Evolutionary conservation across 2,888 invertebrate species (phyloP).

Genomic region (Atherix ibis): DNA sequence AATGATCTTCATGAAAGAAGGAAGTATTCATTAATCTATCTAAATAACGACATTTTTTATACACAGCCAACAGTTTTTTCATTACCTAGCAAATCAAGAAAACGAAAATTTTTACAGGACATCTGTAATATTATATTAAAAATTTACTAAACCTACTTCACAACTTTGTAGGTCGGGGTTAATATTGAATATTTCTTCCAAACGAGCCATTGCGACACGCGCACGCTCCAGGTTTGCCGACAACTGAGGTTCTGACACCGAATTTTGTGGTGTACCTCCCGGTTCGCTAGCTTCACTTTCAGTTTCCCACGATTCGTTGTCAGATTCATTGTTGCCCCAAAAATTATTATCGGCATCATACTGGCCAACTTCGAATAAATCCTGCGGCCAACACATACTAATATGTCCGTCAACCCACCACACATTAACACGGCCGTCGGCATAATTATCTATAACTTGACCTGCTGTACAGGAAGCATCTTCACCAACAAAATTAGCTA

Average conservation of each 20-base stretch:
- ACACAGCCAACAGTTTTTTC: constrained; percentile 62
- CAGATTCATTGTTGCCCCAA: constrained; percentile 52
- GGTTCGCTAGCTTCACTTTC: constrained; percentile 43
- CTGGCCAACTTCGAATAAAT: constrained; percentile 65
- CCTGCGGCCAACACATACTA: constrained; percentile 86
- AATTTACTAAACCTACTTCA: constrained; percentile 33
- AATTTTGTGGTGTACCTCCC: constrained; percentile 21
- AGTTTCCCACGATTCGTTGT: constrained; percentile 71
- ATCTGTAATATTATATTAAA: background rate
- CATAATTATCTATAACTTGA: constrained; percentile 78
- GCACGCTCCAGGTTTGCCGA: constrained; percentile 64
- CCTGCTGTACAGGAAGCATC: constrained; percentile 65
- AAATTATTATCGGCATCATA: constrained; percentile 63
- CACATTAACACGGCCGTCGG: constrained; percentile 73
- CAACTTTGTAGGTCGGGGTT: constrained; percentile 61
- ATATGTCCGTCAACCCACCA: constrained; percentile 80
- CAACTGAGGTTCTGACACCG: constrained; percentile 42
- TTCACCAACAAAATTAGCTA: constrained; percentile 61
- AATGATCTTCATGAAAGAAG: constrained; percentile 71
- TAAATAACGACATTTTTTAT: constrained; percentile 73
- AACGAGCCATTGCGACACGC: constrained; percentile 52
- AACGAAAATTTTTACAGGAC: background rate
- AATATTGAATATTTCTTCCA: constrained; percentile 66
- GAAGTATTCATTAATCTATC: constrained; percentile 73
- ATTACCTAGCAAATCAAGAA: constrained; percentile 44